Conservation (phyloP, 2,888 invertebrate genomes). For the Vanessa cardui region DNA sequence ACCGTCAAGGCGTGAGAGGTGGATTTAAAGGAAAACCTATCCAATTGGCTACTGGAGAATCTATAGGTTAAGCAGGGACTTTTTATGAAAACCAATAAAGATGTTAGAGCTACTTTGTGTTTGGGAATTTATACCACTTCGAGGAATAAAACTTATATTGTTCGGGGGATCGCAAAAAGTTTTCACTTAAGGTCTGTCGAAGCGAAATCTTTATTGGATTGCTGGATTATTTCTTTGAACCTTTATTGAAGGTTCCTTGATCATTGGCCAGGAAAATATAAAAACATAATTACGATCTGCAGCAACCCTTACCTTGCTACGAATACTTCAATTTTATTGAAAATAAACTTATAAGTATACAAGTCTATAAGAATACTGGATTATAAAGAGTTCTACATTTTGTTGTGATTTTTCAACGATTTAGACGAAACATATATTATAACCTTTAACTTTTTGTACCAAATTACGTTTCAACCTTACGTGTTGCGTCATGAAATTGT, state of each 20-base stretch:
- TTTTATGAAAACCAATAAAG: slow-evolving; percentile 82
- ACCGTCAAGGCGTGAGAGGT: slow-evolving; percentile 48
- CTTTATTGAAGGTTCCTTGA: slow-evolving; percentile 52
- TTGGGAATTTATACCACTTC: slow-evolving; percentile 80
- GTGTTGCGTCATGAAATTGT: neutral
- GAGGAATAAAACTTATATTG: slow-evolving; percentile 81
- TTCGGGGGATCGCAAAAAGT: slow-evolving; percentile 77
- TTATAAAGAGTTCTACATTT: neutral
- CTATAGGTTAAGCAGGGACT: slow-evolving; percentile 69
- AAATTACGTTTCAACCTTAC: neutral
- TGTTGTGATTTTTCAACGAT: neutral
- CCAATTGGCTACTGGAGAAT: slow-evolving; percentile 65
- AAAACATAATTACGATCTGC: slow-evolving; percentile 51
- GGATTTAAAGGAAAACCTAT: slow-evolving; percentile 55
- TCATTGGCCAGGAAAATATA: slow-evolving; percentile 57
- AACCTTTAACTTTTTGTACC: neutral
- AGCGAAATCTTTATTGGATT: slow-evolving; percentile 78
- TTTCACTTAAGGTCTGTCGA: slow-evolving; percentile 77
- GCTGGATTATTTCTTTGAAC: slow-evolving; percentile 72
- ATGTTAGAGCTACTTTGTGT: slow-evolving; percentile 81
- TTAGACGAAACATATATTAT: neutral
- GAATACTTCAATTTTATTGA: slow-evolving; percentile 33
- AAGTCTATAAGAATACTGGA: slow-evolving; percentile 3
- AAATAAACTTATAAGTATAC: slow-evolving; percentile 24
- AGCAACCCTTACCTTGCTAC: slow-evolving; percentile 34